A percentile compares a stretch with the other conserved stretches of the same genome.
Evolutionary conservation across 2,888 invertebrate species (phyloP).

Genomic region (Melitaea athalia): DNA sequence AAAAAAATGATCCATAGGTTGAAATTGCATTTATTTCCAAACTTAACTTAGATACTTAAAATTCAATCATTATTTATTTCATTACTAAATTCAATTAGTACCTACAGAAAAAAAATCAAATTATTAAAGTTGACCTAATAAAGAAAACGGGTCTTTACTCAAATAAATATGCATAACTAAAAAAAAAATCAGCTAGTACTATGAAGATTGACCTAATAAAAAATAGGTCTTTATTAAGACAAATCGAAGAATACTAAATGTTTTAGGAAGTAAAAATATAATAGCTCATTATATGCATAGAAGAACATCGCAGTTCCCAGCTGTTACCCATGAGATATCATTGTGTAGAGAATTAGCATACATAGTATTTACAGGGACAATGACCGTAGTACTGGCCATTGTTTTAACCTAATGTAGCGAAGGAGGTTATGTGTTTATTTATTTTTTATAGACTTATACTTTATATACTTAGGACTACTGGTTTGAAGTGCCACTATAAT

Average conservation of each 20-base stretch:
- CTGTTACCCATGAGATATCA: conserved; percentile 7
- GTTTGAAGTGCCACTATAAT: no score
- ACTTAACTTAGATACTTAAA: no score
- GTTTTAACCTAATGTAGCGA: neutral
- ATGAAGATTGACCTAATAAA: neutral
- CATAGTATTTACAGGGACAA: conserved; percentile 8
- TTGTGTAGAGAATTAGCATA: conserved; percentile 5
- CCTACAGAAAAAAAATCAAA: no score
- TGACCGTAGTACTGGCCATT: neutral
- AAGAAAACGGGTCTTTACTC: no score
- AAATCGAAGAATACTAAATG: neutral
- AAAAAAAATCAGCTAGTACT: neutral
- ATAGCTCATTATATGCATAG: conserved; percentile 9
- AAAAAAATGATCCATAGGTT: no score
- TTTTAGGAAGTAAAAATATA: neutral
- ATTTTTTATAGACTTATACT: no score
- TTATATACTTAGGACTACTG: no score
- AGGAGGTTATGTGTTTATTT: neutral
- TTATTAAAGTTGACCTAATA: no score
- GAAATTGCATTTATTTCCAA: no score
- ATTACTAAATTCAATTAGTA: no score
- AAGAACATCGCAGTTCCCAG: neutral
- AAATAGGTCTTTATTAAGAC: neutral
- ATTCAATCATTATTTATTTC: no score
- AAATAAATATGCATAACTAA: no score